phyloP scores from a whole-genome alignment of 2,888 invertebrate species.

The Eristalis pertinax region DNA sequence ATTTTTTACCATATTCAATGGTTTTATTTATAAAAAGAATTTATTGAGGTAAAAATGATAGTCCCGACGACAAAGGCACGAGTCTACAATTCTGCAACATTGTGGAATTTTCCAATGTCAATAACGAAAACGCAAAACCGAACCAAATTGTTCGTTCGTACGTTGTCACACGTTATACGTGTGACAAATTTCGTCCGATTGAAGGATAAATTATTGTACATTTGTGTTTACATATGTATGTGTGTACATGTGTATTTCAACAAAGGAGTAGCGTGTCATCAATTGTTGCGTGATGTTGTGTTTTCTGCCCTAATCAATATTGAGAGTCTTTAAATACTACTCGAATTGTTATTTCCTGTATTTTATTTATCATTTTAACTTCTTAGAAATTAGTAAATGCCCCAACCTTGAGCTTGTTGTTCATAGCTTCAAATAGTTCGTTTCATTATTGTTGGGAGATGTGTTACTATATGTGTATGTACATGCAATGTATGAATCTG shows the following conservation, averaged over 20 bases:
- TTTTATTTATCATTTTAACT: background rate
- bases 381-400: background rate
- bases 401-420: background rate
- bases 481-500: background rate
- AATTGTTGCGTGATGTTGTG: background rate
- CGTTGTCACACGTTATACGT: background rate
- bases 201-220: background rate
- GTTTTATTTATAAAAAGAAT: conserved; percentile 26
- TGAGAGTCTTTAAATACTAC: background rate
- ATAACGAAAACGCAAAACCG: conserved; percentile 15
- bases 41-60: background rate
- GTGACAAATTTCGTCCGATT: background rate
- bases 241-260: background rate
- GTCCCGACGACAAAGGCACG: background rate
- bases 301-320: background rate
- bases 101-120: conserved; percentile 28
- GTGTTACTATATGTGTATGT: no score
- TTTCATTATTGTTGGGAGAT: background rate
- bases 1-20: conserved; percentile 10
- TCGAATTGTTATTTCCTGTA: background rate
- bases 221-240: background rate
- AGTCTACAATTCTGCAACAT: conserved; percentile 8
- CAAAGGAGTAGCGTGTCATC: background rate
- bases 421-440: background rate
- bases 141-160: background rate